phyloP scores from a whole-genome alignment of 53 echinoderm and acorn worm genomes.

The Mesocentrotus franciscanus region DNA sequence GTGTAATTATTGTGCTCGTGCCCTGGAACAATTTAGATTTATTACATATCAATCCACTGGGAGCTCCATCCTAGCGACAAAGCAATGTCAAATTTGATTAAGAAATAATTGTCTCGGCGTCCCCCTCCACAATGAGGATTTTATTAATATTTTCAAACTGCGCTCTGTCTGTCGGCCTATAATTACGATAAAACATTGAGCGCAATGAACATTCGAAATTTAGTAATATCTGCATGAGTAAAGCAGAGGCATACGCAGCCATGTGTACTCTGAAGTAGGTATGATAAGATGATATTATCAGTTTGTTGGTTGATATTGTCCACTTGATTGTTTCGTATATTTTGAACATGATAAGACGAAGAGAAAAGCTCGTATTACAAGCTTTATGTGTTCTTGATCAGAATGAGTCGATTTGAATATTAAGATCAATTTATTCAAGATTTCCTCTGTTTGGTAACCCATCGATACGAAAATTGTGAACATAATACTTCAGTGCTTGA shows the following conservation, averaged over 20 bases:
- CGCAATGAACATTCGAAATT: neutral
- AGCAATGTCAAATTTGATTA: slow-evolving; percentile 24
- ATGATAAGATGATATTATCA: neutral
- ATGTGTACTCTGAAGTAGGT: neutral
- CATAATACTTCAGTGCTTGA: neutral
- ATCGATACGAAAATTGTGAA: neutral
- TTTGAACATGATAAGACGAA: neutral
- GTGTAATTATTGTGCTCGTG: neutral
- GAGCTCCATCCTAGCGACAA: neutral
- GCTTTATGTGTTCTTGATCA: neutral
- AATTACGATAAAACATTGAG: neutral
- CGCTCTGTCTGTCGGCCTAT: neutral
- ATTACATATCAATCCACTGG: neutral
- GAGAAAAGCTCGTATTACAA: neutral
- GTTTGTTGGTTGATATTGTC: neutral
- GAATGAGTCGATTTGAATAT: neutral
- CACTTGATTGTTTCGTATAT: neutral
- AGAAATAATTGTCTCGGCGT: slow-evolving; percentile 22
- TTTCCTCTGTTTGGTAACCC: neutral
- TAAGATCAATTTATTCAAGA: neutral
- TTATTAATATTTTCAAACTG: slow-evolving; percentile 7
- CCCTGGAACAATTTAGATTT: neutral
- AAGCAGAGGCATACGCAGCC: neutral
- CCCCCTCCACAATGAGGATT: neutral
- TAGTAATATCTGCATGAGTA: neutral